Conservation (phyloP, 2,888 invertebrate genomes). For the Acanthopleura granulata region DNA sequence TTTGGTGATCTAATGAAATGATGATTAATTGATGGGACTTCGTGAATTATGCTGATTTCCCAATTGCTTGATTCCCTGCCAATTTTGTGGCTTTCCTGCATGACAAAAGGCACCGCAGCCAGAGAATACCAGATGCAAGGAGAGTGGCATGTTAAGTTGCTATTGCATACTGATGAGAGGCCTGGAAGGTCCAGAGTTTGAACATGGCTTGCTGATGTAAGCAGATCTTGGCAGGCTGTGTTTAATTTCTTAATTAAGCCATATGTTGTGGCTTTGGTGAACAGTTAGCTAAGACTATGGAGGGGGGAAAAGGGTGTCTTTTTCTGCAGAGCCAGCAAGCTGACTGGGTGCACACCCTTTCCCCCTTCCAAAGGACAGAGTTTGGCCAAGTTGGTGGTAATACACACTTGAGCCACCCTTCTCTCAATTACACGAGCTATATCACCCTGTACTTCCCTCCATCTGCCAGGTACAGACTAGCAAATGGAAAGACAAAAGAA, state of each 20-base stretch:
- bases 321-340: neutral
- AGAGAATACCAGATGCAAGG: conserved; percentile 7
- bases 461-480: conserved; percentile 37
- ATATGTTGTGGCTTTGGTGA: conserved; percentile 31
- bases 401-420: conserved; percentile 20
- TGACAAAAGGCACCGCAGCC: neutral
- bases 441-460: conserved; percentile 28
- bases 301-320: neutral
- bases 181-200: neutral
- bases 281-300: conserved; percentile 14
- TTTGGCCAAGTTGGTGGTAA: neutral
- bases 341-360: neutral
- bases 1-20: conserved; percentile 1
- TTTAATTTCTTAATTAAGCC: conserved; percentile 34
- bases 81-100: conserved; percentile 14
- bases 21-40: conserved; percentile 6
- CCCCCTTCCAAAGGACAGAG: neutral
- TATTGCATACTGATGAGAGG: conserved; percentile 5
- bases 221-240: conserved; percentile 15
- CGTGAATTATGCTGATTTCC: neutral
- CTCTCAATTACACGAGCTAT: conserved; percentile 26
- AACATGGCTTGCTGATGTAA: neutral
- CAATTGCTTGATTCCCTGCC: neutral
- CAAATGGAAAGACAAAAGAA: conserved; percentile 35
- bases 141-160: neutral